phyloP scores from a whole-genome alignment of 2,797 vertebrate species.

The Enteromius paludinosus region DNA sequence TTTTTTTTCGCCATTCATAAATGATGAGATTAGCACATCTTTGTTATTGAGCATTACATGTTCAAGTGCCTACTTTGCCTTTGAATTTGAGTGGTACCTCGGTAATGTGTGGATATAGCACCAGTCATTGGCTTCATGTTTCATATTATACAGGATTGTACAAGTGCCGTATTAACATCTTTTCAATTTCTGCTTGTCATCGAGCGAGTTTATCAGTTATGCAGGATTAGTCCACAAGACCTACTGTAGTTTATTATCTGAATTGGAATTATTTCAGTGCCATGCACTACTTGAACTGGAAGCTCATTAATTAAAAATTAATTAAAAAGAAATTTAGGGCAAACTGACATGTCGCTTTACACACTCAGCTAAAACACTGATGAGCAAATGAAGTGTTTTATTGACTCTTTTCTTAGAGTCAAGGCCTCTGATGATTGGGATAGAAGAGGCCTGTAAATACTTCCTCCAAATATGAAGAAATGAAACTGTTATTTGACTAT shows the following conservation, averaged over 20 bases:
- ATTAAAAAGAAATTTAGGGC: slow-evolving; percentile 42
- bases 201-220: slow-evolving; percentile 36
- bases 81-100: slow-evolving; percentile 33
- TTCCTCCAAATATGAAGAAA: slow-evolving; percentile 17
- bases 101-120: neutral
- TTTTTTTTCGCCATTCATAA: slow-evolving; percentile 30
- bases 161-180: slow-evolving; percentile 40
- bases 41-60: slow-evolving; percentile 30
- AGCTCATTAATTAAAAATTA: slow-evolving; percentile 43
- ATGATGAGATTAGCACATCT: slow-evolving; percentile 40
- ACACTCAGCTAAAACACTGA: slow-evolving; percentile 31
- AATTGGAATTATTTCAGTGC: slow-evolving; percentile 30
- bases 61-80: slow-evolving; percentile 33
- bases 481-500: slow-evolving; percentile 4
- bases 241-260: slow-evolving; percentile 38
- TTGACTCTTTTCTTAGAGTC: neutral
- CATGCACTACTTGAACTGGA: slow-evolving; percentile 44
- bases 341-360: slow-evolving; percentile 25
- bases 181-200: slow-evolving; percentile 43
- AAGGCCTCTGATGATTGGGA: neutral
- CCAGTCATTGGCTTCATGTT: slow-evolving; percentile 14
- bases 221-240: slow-evolving; percentile 32
- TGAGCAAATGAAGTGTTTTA: slow-evolving; percentile 7
- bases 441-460: slow-evolving; percentile 15
- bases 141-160: slow-evolving; percentile 11